Conservation (phyloP, 2,113 vertebrate species). For the Sinocyclocheilus anshuiensis region DNA sequence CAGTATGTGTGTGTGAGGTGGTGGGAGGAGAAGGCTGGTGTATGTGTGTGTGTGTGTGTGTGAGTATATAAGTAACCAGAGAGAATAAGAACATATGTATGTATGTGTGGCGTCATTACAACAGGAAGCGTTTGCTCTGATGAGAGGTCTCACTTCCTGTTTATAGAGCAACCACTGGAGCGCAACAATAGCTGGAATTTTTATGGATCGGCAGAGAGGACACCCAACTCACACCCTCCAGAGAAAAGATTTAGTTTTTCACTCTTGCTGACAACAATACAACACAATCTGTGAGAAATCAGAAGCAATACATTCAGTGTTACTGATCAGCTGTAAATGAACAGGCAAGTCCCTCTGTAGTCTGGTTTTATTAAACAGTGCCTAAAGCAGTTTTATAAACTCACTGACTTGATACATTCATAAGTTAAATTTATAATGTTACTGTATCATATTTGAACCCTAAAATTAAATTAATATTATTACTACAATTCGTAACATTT, state of each 20-base stretch:
- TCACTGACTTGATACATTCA: too few species aligned
- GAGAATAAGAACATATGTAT: slow-evolving; percentile 8
- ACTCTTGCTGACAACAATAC: slow-evolving; percentile 10
- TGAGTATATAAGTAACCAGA: not conserved
- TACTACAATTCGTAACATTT: too few species aligned
- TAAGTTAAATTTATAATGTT: not conserved
- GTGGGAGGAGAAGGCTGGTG: not conserved
- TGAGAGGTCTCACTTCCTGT: slow-evolving; percentile 55
- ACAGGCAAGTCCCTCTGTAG: not conserved
- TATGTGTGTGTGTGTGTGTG: slow-evolving; percentile 19
- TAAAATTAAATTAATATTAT: too few species aligned
- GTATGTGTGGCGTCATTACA: slow-evolving; percentile 39
- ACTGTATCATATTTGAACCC: too few species aligned
- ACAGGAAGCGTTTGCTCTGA: slow-evolving; percentile 48
- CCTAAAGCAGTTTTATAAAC: not conserved
- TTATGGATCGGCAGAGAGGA: slow-evolving; percentile 38
- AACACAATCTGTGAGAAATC: slow-evolving; percentile 10
- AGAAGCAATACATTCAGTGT: not conserved
- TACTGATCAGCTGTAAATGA: not conserved
- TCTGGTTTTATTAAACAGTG: not conserved
- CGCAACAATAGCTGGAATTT: slow-evolving; percentile 54
- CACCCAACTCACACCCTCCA: slow-evolving; percentile 20
- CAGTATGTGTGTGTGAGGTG: slow-evolving; percentile 12
- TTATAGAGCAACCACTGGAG: slow-evolving; percentile 52
- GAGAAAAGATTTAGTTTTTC: not conserved